Percentiles rank a stretch among this genome's conserved stretches.
These are phyloP conservation scores for Bombyx mandarina DNA, from an alignment of 1,140 invertebrate species.

Conservation along the genomic window DNA sequence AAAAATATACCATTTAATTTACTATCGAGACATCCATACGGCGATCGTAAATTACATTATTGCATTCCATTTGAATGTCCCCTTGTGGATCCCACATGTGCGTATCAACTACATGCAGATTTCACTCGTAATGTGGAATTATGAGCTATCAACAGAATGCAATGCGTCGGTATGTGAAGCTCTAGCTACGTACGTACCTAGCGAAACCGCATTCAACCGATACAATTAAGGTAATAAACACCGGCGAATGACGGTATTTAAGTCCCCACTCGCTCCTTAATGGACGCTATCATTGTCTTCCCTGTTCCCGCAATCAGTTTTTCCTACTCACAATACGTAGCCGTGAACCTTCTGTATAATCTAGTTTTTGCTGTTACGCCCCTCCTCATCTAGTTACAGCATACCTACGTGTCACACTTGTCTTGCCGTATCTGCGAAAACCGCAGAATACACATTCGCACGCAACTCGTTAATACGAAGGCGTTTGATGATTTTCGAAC, in stretches of 20 bases:
- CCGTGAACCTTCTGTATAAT: slow-evolving; percentile 28
- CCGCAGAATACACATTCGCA: slow-evolving; percentile 45
- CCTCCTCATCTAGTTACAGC: slow-evolving; percentile 4
- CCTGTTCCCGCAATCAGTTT: slow-evolving; percentile 26
- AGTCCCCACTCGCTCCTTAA: slow-evolving; percentile 47
- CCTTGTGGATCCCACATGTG: slow-evolving; percentile 38
- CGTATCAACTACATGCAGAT: slow-evolving; percentile 29
- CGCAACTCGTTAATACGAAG: slow-evolving; percentile 32
- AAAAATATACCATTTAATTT: slow-evolving; percentile 16
- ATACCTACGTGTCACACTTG: slow-evolving; percentile 18
- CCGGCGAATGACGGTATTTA: slow-evolving; percentile 36
- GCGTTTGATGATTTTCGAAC: slow-evolving; percentile 28
- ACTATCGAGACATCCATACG: slow-evolving; percentile 25
- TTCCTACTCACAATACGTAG: slow-evolving; percentile 35
- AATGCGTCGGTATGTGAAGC: slow-evolving; percentile 25
- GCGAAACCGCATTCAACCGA: slow-evolving; percentile 52
- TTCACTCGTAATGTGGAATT: slow-evolving; percentile 52
- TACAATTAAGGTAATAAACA: slow-evolving; percentile 59
- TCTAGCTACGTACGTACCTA: slow-evolving; percentile 37
- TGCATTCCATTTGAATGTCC: slow-evolving; percentile 33
- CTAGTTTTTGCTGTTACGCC: slow-evolving; percentile 16
- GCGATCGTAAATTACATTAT: slow-evolving; percentile 28
- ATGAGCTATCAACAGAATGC: slow-evolving; percentile 35
- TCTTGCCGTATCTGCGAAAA: slow-evolving; percentile 38
- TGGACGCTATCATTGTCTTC: slow-evolving; percentile 54